Evolutionary conservation across 1,140 invertebrate species (phyloP), one percentile per base, ranked within the genome.

Genomic region (Prorops nasuta): DNA sequence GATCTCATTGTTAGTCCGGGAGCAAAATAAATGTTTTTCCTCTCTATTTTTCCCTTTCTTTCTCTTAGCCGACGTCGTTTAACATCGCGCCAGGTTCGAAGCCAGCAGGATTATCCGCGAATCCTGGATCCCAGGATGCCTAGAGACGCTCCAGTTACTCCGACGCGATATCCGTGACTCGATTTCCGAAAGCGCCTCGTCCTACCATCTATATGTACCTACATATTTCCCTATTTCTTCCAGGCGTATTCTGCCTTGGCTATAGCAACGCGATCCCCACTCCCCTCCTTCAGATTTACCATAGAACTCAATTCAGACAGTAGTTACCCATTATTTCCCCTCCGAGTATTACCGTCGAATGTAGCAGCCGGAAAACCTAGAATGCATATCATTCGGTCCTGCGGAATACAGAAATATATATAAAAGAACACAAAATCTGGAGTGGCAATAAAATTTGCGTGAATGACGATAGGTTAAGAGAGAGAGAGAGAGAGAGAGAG

Each of bases 151-250:
- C 65, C 67, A 67, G 63, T 71, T 68, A 63, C 60, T 56, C 56
- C 61, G 60, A 69, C 60, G 65, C 67, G 67, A 71, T 71, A 69
- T 73, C 62, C 69, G 69, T 70, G 66, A 71, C 66, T 73, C 65
- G 65, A 69, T 72, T 73, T 63, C 51, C 64, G 56, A 69, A 65
- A 63, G 58, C 63, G 31, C 19, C 47, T 49, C 50, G 40, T 48
- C 63, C 55, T 44, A 49, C 20, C 41, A 12, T 34, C 7, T 36
- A 44, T 28, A 24, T 37, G 20, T 40, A 14, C 32, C 36, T 49
- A 51, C 31, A 31, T 52, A 55, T 51, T 24, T 19, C 36, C 24
- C 36, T 44, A 47, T 49, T 59, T 35, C 46, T 35, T 56, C 50
- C 42, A 4, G 24, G 24, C 24, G 4, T 10, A 20, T 45, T 12